Evolutionary conservation across 2,113 vertebrate species (phyloP).

Genomic region (Oenanthe oenanthe): DNA sequence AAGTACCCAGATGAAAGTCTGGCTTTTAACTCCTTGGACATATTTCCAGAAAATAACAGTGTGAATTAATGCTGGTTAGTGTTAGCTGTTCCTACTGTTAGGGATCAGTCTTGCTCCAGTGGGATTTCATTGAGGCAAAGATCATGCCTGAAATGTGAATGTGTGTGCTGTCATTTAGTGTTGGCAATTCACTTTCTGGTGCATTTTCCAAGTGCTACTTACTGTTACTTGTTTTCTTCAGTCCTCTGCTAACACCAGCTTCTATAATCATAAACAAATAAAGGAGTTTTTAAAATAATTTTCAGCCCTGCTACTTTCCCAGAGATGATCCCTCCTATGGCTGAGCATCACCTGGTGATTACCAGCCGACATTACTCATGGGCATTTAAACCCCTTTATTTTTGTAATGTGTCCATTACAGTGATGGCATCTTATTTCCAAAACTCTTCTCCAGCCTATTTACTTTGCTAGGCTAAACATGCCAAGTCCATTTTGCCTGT

Average conservation of each 20-base stretch:
- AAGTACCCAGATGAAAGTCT: conserved; percentile 48
- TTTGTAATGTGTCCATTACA: background rate
- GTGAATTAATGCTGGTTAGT: conserved; percentile 20
- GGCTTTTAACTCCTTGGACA: conserved; percentile 49
- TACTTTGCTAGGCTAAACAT: background rate
- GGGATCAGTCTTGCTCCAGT: background rate
- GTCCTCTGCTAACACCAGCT: background rate
- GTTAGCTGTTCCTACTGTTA: conserved; percentile 17
- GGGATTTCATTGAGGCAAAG: background rate
- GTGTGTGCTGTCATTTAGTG: background rate
- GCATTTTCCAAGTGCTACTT: background rate
- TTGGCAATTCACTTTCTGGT: background rate
- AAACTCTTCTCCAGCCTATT: background rate
- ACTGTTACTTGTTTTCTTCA: background rate
- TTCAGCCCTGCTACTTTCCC: background rate
- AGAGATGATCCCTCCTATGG: background rate
- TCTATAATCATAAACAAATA: background rate
- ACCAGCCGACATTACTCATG: background rate
- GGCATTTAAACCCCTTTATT: background rate
- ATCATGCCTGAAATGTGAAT: background rate
- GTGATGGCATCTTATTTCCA: background rate
- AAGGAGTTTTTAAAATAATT: background rate
- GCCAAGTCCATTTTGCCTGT: background rate
- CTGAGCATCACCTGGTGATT: background rate
- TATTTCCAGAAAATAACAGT: conserved; percentile 25